Evolutionary conservation across 2,113 vertebrate species (phyloP), one percentile per base, ranked within the genome.

Genomic region (Ibidorhyncha struthersii): DNA sequence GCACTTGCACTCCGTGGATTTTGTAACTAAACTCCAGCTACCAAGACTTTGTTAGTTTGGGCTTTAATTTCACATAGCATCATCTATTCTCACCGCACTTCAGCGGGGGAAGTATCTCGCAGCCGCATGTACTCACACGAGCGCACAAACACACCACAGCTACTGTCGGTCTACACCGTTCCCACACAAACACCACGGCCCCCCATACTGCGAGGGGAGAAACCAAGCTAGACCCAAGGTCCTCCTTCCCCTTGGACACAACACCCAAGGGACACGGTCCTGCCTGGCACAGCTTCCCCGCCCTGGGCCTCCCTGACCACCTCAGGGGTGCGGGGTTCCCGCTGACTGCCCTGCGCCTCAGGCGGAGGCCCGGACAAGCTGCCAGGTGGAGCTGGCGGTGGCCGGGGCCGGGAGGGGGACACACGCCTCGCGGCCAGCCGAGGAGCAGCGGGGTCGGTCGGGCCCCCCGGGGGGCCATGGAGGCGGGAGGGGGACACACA

Each of bases 201-300:
- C 23, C 3, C 27, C 25, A 1, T 1, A 2, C 21, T 1, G 12
- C 2, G 47, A 47, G 47, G 32, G 23, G 3, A 52, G 26, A 49
- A 36, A 55, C 4, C 16, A 36, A 59, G 19, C 7, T 10, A 25
- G 71, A 63, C 7, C 17, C 10, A 25, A 50, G 15, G 30, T 26
- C 22, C 30, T 41, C 53, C 49, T 49, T 66, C 12, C n/a, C 65
- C 49, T 8, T 2, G 40, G 47, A 3, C 56, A 38, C 9, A 17
- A 4, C 1, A 6, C 29, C 69, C 41, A 6, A 22, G 47, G 23
- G 18, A 12, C 52, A 3, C 23, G 8, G 30, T 23, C 40, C 14
- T 0, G 3, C 27, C 36, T 26, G 22, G 2, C 5, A 10, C 23
- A 5, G 49, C 74, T 62, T 14, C 38, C 41, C 36, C 1, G 12